Conservation (phyloP, 1,140 invertebrate species). For the Drosophila kanapiae region DNA sequence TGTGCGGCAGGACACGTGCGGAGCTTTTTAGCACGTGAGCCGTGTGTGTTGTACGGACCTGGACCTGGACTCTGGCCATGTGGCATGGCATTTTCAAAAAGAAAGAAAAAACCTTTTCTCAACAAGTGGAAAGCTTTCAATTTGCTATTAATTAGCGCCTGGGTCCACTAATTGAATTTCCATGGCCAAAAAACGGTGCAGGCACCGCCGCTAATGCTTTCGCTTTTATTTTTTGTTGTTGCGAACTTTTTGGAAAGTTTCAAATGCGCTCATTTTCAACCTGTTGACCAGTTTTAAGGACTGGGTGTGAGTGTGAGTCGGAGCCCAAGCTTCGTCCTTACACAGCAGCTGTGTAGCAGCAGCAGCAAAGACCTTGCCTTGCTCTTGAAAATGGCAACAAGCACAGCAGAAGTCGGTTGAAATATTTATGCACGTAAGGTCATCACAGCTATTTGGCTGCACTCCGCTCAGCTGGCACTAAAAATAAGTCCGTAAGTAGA, state of each 20-base stretch:
- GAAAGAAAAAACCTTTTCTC: slow-evolving; percentile 50
- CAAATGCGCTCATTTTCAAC: slow-evolving; percentile 54
- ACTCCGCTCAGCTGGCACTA: slow-evolving; percentile 70
- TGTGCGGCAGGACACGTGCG: slow-evolving; percentile 63
- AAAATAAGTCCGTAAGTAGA: slow-evolving; percentile 55
- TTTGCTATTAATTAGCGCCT: slow-evolving; percentile 70
- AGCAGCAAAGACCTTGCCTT: slow-evolving; percentile 69
- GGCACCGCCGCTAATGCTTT: slow-evolving; percentile 6
- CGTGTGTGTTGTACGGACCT: slow-evolving; percentile 30
- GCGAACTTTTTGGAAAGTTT: slow-evolving; percentile 39
- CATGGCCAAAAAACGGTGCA: slow-evolving; percentile 47
- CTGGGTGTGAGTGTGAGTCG: background rate
- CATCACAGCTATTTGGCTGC: slow-evolving; percentile 71
- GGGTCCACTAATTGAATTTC: slow-evolving; percentile 72
- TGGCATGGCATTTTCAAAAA: slow-evolving; percentile 37
- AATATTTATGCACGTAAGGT: slow-evolving; percentile 82
- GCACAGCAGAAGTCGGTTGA: slow-evolving; percentile 61
- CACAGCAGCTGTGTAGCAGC: slow-evolving; percentile 18
- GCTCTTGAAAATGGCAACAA: slow-evolving; percentile 78
- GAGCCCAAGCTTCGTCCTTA: slow-evolving; percentile 58
- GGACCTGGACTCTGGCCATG: slow-evolving; percentile 36
- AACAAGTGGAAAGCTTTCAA: slow-evolving; percentile 78
- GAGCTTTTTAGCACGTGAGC: slow-evolving; percentile 65
- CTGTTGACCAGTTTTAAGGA: slow-evolving; percentile 63
- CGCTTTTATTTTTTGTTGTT: slow-evolving; percentile 23